Conservation (phyloP, 2,797 vertebrate species). For the Phoebastria nigripes region DNA sequence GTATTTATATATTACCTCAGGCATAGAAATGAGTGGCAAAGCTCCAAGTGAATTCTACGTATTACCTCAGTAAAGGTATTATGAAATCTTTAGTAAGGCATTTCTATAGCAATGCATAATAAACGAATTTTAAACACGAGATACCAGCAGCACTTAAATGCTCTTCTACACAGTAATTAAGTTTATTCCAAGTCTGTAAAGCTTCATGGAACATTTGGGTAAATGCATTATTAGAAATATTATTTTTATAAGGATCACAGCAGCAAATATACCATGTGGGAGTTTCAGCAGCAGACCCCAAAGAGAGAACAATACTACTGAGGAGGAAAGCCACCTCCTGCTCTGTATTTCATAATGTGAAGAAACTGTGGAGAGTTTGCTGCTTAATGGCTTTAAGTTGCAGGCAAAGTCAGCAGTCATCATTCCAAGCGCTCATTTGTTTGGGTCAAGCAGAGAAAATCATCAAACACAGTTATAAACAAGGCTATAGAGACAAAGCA, state of each 20-base stretch:
- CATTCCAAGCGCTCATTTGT: conserved; percentile 26
- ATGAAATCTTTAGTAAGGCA: background rate
- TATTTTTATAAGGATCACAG: background rate
- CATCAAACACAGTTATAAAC: background rate
- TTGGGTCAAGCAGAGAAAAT: conserved; percentile 53
- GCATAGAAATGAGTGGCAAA: background rate
- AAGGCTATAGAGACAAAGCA: background rate
- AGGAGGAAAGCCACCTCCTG: background rate
- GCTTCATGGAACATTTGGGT: background rate
- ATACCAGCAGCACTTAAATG: background rate
- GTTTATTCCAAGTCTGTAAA: background rate
- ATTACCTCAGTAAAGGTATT: background rate
- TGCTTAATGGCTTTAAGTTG: conserved; percentile 8
- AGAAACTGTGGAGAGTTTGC: background rate
- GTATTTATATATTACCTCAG: background rate
- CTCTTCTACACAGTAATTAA: background rate
- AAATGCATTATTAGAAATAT: background rate
- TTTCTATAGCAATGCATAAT: background rate
- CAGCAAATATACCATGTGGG: background rate
- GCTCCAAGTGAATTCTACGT: background rate
- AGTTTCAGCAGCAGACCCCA: background rate
- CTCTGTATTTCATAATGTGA: conserved; percentile 1
- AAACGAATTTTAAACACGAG: background rate
- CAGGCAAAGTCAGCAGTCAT: conserved; percentile 14
- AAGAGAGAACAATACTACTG: background rate